Conservation (phyloP, 2,797 vertebrate species). For the Cephalopachus bancanus region DNA sequence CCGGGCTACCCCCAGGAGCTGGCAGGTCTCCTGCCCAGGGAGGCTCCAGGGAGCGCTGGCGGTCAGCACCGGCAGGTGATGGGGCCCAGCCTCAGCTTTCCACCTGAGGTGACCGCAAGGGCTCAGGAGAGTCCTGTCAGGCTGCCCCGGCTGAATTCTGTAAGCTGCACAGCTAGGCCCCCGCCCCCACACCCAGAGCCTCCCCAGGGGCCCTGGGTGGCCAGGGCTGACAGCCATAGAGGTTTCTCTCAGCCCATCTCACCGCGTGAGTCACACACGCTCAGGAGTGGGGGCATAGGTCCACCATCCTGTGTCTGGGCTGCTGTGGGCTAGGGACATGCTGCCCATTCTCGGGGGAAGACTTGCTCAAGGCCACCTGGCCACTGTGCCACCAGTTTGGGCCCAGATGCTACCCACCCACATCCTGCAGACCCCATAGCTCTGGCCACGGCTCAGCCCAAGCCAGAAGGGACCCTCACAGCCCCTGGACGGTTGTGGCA, state of each 20-base stretch:
- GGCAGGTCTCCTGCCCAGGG: no score
- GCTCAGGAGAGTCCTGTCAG: not conserved
- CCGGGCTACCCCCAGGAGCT: no score
- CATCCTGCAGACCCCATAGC: not conserved
- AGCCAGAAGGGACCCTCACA: no score
- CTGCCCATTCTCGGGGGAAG: not conserved
- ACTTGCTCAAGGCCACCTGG: not conserved
- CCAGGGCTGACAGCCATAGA: not conserved
- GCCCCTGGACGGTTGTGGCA: no score
- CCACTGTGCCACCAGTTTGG: no score
- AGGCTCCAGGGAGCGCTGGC: no score
- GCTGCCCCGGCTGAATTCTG: not conserved
- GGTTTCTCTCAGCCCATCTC: no score
- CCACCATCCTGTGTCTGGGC: not conserved
- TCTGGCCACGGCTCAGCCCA: fast-evolving
- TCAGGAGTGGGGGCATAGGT: not conserved
- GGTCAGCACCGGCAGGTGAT: no score
- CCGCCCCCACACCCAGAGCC: no score
- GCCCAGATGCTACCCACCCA: not conserved
- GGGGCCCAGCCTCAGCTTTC: not conserved
- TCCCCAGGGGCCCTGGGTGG: no score
- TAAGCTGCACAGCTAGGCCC: not conserved
- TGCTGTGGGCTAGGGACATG: not conserved
- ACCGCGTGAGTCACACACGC: no score
- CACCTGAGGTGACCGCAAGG: not conserved